A percentile compares a stretch with the other conserved stretches of the same genome.
These are phyloP conservation scores for Hirundichthys speculiger DNA, from an alignment of 2,113 vertebrate genomes.

Conservation along the genomic window DNA sequence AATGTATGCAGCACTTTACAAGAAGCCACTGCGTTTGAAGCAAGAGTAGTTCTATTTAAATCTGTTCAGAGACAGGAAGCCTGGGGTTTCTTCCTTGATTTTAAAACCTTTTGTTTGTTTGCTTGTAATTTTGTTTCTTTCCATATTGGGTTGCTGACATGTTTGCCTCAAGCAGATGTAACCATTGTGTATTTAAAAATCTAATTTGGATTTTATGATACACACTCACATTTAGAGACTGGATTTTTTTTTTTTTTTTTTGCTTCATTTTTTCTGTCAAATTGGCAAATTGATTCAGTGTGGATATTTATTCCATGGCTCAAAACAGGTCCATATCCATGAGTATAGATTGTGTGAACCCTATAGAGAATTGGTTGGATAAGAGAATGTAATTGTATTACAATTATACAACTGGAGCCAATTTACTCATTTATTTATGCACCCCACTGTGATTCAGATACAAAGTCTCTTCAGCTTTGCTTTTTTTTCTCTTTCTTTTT, in stretches of 20 bases:
- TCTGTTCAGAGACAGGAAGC: too few relatives aligned
- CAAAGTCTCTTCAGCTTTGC: conserved; percentile 38
- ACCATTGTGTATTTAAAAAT: conserved; percentile 39
- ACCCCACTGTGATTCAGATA: conserved; percentile 35
- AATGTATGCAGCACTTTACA: too few relatives aligned
- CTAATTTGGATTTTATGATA: conserved; percentile 43
- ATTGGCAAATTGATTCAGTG: conserved; percentile 59
- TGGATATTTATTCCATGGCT: conserved; percentile 49
- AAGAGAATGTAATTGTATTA: conserved; percentile 67
- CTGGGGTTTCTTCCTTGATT: too few relatives aligned
- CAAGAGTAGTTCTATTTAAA: too few relatives aligned
- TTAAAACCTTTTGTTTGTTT: background rate
- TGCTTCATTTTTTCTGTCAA: conserved; percentile 26
- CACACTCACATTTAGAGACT: conserved; percentile 43
- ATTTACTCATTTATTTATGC: conserved; percentile 73
- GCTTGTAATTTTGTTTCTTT: background rate
- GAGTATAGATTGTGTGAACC: conserved; percentile 65
- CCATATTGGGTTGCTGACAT: conserved; percentile 14
- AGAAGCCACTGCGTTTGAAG: too few relatives aligned
- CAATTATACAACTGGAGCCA: conserved; percentile 62
- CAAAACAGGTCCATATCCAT: conserved; percentile 69
- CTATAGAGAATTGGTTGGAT: conserved; percentile 49
- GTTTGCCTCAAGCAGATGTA: conserved; percentile 10
- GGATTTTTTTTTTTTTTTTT: conserved; percentile 5
- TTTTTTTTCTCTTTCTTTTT: conserved; percentile 44